A percentile compares a stretch with the other conserved stretches of the same genome.
Evolutionary conservation across 2,797 vertebrate genomes (phyloP).

Genomic region (Numenius phaeopus): DNA sequence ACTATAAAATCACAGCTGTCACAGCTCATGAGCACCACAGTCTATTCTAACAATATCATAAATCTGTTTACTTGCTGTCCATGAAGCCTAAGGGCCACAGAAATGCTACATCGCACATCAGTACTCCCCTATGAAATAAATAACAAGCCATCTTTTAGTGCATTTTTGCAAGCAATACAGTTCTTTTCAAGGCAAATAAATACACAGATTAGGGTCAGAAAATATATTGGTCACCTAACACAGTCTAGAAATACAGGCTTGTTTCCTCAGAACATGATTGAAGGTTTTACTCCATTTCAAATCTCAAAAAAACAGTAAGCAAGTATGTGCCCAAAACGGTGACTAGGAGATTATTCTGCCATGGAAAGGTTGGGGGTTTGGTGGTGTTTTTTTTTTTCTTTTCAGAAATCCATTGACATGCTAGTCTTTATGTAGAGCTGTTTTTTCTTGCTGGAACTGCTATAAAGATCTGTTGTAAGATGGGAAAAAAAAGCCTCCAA

Average conservation of each 20-base stretch:
- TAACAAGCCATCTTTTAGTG: neutral
- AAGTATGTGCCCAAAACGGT: neutral
- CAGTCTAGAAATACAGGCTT: neutral
- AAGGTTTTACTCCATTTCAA: neutral
- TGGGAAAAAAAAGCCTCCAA: neutral
- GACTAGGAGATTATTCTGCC: neutral
- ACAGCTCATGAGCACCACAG: slow-evolving; percentile 48
- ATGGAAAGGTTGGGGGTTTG: neutral
- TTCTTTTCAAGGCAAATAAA: neutral
- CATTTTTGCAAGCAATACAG: neutral
- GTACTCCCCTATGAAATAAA: neutral
- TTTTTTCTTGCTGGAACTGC: neutral
- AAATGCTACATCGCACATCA: neutral
- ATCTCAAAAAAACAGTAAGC: neutral
- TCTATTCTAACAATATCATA: slow-evolving; percentile 11
- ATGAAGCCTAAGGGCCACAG: neutral
- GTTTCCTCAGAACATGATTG: neutral
- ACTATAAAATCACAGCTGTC: slow-evolving; percentile 74
- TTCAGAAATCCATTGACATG: neutral
- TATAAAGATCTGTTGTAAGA: neutral
- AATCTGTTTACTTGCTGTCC: slow-evolving; percentile 54
- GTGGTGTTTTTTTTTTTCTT: fast-evolving
- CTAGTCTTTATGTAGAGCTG: neutral
- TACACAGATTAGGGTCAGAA: neutral
- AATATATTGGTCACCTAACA: neutral